Evolutionary conservation across 2,888 invertebrate genomes (phyloP).

Genomic region (Encarsia formosa): DNA sequence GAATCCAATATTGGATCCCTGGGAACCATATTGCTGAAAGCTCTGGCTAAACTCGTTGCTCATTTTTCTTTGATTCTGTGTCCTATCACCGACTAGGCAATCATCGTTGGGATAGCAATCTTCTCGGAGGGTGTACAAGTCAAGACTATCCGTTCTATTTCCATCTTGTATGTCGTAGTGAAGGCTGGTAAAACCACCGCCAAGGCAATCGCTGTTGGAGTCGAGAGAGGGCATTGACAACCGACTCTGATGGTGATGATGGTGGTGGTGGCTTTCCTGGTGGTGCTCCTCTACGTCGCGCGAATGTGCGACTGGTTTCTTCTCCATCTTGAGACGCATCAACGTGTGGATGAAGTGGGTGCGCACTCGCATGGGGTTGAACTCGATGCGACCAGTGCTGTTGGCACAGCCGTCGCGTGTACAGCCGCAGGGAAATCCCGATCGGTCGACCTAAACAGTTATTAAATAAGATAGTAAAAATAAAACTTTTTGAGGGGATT

Average conservation of each 20-base stretch:
- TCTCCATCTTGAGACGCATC: conserved; percentile 87
- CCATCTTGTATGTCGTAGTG: conserved; percentile 56
- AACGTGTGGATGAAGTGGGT: conserved; percentile 96
- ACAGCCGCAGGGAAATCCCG: conserved; percentile 96
- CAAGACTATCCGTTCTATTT: conserved; percentile 49
- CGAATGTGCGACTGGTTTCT: conserved; percentile 61
- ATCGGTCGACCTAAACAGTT: conserved; percentile 87
- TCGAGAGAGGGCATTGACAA: conserved; percentile 1
- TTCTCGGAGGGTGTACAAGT: conserved; percentile 60
- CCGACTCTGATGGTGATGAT: conserved; percentile 16
- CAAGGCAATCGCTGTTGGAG: conserved; percentile 52
- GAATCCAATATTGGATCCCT: conserved; percentile 13
- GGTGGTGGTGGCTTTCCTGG: conserved; percentile 32
- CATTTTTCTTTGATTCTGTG: conserved; percentile 49
- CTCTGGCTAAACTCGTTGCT: conserved; percentile 47
- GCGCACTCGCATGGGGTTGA: conserved; percentile 90
- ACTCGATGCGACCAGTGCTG: conserved; percentile 88
- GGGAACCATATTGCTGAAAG: conserved; percentile 37
- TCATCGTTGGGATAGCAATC: conserved; percentile 59
- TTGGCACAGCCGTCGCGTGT: conserved; percentile 92
- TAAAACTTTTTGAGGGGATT: no score
- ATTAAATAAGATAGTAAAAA: background rate
- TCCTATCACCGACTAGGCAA: conserved; percentile 48
- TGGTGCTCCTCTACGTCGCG: conserved; percentile 55
- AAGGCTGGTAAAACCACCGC: conserved; percentile 64